phyloP scores from a whole-genome alignment of 2,888 invertebrate genomes.

The Mamestra brassicae region DNA sequence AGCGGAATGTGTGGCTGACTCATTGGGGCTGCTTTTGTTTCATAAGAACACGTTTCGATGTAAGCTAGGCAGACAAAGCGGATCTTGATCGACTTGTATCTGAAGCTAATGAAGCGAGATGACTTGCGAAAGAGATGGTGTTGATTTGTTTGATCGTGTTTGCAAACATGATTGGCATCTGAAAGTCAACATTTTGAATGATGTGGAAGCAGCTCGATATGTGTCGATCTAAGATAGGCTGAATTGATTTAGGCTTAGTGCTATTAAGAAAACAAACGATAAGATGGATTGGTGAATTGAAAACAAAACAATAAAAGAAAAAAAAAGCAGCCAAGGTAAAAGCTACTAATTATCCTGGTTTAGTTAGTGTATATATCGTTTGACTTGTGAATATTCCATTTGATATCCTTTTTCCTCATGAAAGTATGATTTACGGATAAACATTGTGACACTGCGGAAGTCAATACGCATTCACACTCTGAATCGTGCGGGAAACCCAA shows the following conservation, averaged over 20 bases:
- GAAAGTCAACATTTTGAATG: background rate
- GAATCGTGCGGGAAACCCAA: constrained; percentile 18
- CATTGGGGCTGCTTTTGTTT: constrained; percentile 59
- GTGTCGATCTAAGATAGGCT: too few relatives aligned
- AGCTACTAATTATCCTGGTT: background rate
- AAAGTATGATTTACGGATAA: background rate
- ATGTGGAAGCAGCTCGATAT: background rate
- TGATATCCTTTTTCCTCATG: background rate
- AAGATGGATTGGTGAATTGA: background rate
- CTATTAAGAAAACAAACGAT: background rate
- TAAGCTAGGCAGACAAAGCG: constrained; percentile 46
- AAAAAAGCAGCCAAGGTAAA: background rate
- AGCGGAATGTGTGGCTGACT: constrained; percentile 57
- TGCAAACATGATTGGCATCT: constrained; percentile 17
- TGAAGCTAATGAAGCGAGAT: constrained; percentile 21
- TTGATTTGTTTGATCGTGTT: constrained; percentile 14
- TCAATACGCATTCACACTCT: background rate
- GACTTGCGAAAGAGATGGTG: constrained; percentile 26
- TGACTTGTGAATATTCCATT: too few relatives aligned
- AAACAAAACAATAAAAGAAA: background rate
- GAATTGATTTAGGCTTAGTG: too few relatives aligned
- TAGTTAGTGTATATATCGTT: too few relatives aligned
- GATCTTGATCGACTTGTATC: constrained; percentile 47
- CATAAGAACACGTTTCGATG: constrained; percentile 54
- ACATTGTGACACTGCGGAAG: constrained; percentile 1